Evolutionary conservation across 2,113 vertebrate species (phyloP), one percentile per base, ranked within the genome.

Genomic region (Isichthys henryi): DNA sequence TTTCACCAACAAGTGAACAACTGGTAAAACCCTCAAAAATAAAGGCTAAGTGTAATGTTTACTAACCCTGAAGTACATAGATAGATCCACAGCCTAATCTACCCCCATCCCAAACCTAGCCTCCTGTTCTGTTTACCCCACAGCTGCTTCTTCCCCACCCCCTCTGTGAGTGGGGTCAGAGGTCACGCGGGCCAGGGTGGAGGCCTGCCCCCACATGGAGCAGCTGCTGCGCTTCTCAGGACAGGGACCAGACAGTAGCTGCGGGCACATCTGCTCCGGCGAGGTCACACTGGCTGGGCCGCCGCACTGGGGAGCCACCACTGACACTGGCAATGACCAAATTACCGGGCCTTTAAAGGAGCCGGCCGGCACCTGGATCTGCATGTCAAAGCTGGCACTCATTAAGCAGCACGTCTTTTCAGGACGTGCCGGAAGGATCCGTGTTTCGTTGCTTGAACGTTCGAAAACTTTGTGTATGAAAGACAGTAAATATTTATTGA

Each of bases 201-300:
- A 91, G 92, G 92, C 93, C 94, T 88, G 49, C 93, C 92, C 95
- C 94, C 94, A 94, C 94, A 94, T 94, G 94, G 93, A 95, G 94
- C 96, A 96, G 96, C 96, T 96, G 96, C 94, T 93, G 45, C 92
- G 92, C 93, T 95, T 96, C 94, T 95, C 95, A 95, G 94, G 95
- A 93, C 94, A 95, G 93, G 93, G 92, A 90, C 88, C 90, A 83
- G 92, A 90, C 91, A 88, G 91, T 90, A 91, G 92, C 86, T 49
- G 80, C 89, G 86, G 91, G 91, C 94, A 91, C 94, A 96, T 96
- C 95, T 96, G 95, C 93, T 95, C 93, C 35, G 89, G 91, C 91
- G 58, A 90, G 93, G 53, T 35, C 87, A 43, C 23, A 43, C 43
- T 86, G 39, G 66, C 49, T 31, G 50, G 77, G 45, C 87, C 46